These are phyloP conservation scores for Troides helena DNA, from an alignment of 2,888 invertebrate species.

Conservation along the genomic window DNA sequence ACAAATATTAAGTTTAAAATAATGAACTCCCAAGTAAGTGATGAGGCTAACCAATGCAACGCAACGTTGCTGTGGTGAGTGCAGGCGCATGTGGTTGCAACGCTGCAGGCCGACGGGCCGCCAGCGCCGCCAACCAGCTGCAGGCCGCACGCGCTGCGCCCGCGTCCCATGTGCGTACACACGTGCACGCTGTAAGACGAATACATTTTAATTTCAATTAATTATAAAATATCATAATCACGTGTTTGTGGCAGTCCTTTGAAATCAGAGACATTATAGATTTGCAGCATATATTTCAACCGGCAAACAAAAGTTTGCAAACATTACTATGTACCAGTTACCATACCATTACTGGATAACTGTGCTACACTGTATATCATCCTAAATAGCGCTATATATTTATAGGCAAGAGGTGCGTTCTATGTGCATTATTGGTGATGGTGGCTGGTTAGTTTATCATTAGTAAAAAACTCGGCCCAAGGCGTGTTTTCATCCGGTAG, in stretches of 20 bases:
- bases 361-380: background rate
- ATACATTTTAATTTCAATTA: background rate
- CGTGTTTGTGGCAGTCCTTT: background rate
- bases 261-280: too few species aligned
- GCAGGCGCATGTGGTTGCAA: slow-evolving; percentile 58
- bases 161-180: slow-evolving; percentile 65
- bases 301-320: background rate
- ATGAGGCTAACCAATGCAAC: slow-evolving; percentile 60
- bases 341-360: too few species aligned
- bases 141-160: slow-evolving; percentile 63
- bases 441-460: too few species aligned
- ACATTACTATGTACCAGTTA: too few species aligned
- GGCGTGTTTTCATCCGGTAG: too few species aligned
- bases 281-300: too few species aligned
- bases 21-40: background rate
- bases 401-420: too few species aligned
- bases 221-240: background rate
- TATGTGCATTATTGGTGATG: too few species aligned
- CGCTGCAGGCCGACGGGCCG: slow-evolving; percentile 57
- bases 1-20: too few species aligned
- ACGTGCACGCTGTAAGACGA: slow-evolving; percentile 25
- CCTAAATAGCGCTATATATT: too few species aligned
- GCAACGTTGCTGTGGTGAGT: slow-evolving; percentile 61
- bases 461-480: too few species aligned
- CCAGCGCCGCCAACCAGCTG: slow-evolving; percentile 61